These are phyloP conservation scores for Ondatra zibethicus DNA, from an alignment of 2,113 vertebrate genomes.

Conservation along the genomic window DNA sequence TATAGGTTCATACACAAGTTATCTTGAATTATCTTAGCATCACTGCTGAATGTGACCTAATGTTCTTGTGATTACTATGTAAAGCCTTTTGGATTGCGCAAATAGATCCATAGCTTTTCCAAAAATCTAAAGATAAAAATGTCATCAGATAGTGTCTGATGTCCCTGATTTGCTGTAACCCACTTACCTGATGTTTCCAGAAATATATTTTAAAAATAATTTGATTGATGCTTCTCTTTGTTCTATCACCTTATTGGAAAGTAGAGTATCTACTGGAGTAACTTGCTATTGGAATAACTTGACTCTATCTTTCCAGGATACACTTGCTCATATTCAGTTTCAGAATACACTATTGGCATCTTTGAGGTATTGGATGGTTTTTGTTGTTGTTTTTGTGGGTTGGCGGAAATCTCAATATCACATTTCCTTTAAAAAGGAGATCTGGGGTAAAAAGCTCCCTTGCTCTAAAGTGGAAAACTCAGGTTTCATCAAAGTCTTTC, in stretches of 20 bases:
- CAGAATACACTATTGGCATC: background rate
- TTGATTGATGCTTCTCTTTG: background rate
- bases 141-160: background rate
- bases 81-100: background rate
- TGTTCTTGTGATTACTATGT: background rate
- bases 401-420: background rate
- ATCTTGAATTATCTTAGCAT: background rate
- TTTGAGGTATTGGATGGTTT: background rate
- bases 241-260: too few species aligned
- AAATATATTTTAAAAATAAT: background rate
- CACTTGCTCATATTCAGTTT: background rate
- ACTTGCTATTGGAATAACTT: background rate
- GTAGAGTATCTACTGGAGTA: background rate
- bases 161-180: too few species aligned
- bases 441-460: background rate
- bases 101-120: background rate
- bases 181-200: background rate
- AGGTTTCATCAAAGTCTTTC: background rate
- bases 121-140: background rate
- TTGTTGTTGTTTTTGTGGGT: background rate
- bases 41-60: background rate
- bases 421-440: background rate
- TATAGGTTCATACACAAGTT: background rate
- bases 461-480: background rate
- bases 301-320: background rate